Conservation (phyloP, 92 coral and sea anemone species). For the Nematostella vectensis region DNA sequence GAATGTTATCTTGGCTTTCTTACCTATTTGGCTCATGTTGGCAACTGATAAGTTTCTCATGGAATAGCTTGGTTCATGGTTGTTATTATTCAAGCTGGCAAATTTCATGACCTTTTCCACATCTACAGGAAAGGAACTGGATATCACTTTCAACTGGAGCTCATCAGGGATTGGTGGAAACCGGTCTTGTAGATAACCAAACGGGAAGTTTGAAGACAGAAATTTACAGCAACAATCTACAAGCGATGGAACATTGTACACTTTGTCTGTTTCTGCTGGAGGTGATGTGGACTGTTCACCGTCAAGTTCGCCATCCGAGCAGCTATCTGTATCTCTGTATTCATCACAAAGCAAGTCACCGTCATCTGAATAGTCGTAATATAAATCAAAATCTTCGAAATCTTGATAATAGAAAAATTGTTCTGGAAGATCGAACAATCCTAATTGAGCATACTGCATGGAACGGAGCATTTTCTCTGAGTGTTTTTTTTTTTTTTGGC, state of each 20-base stretch:
- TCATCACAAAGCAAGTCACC: conserved; percentile 19
- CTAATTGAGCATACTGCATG: no score
- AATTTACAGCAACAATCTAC: conserved; percentile 63
- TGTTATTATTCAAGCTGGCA: conserved; percentile 58
- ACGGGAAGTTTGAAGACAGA: conserved; percentile 74
- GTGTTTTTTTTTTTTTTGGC: no score
- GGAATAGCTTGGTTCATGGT: conserved; percentile 13
- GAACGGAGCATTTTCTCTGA: no score
- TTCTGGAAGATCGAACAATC: no score
- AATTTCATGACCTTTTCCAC: conserved; percentile 66
- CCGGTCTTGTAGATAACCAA: conserved; percentile 83
- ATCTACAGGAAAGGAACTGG: conserved; percentile 72
- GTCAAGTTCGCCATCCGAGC: background rate
- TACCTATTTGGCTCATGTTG: conserved; percentile 85
- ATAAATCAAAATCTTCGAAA: background rate
- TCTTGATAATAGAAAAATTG: conserved; percentile 24
- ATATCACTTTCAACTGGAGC: conserved; percentile 70
- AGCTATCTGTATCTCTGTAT: background rate
- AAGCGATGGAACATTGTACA: conserved; percentile 28
- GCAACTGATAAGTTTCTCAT: conserved; percentile 16
- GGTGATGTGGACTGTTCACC: background rate
- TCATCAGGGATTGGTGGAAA: conserved; percentile 89
- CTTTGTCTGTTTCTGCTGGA: background rate
- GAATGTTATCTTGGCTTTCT: conserved; percentile 4
- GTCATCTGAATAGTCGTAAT: conserved; percentile 19